Evolutionary conservation across 2,888 invertebrate species (phyloP).

Genomic region (Polyommatus icarus): DNA sequence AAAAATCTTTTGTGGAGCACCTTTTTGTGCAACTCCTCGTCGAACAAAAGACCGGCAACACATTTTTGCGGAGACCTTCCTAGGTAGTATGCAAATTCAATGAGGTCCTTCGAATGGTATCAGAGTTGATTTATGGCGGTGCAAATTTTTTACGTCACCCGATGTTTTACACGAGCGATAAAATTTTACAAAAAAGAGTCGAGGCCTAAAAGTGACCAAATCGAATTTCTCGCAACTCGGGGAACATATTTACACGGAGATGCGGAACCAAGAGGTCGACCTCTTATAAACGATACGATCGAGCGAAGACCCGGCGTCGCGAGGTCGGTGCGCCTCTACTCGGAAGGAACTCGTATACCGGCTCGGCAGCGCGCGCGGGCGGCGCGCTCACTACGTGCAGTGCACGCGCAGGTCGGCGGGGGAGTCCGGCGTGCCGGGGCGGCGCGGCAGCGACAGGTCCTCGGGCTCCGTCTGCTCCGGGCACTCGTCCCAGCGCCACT

Average conservation of each 20-base stretch:
- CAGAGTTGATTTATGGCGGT: slow-evolving; percentile 63
- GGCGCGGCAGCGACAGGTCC: slow-evolving; percentile 87
- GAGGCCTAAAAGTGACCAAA: neutral
- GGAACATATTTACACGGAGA: slow-evolving; percentile 27
- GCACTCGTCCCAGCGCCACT: slow-evolving; percentile 75
- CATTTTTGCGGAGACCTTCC: slow-evolving; percentile 68
- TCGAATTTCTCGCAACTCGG: neutral
- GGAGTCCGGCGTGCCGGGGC: slow-evolving; percentile 74
- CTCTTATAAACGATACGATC: neutral
- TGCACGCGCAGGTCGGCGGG: slow-evolving; percentile 76
- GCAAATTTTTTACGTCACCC: slow-evolving; percentile 49
- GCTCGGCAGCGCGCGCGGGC: slow-evolving; percentile 57
- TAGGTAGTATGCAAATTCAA: slow-evolving; percentile 74
- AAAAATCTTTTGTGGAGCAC: slow-evolving; percentile 70
- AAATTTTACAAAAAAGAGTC: neutral
- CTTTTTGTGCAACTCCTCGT: slow-evolving; percentile 62
- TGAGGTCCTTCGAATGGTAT: slow-evolving; percentile 73
- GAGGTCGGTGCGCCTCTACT: slow-evolving; percentile 64
- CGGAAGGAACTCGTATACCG: slow-evolving; percentile 90
- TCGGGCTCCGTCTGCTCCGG: slow-evolving; percentile 96
- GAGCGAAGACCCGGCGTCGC: slow-evolving; percentile 41
- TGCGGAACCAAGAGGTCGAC: neutral
- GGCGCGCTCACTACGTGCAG: slow-evolving; percentile 69
- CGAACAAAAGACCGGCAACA: slow-evolving; percentile 69
- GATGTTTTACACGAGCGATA: neutral